phyloP scores from a whole-genome alignment of 92 coral and sea anemone species.

The Plumapathes pennacea region DNA sequence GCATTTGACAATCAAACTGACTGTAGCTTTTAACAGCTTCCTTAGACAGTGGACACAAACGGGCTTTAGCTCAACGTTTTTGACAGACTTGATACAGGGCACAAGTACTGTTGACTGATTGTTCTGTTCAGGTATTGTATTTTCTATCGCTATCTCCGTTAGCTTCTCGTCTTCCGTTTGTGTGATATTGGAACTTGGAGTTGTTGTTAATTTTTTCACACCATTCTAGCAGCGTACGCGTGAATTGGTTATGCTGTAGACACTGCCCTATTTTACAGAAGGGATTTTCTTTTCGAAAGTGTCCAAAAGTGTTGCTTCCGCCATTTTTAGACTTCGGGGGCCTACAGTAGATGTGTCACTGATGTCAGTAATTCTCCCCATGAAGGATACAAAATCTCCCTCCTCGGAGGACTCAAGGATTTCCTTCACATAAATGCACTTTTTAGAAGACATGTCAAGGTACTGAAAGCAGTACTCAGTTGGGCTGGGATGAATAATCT shows the following conservation, averaged over 20 bases:
- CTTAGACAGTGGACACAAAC: slow-evolving; percentile 3
- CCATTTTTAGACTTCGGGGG: slow-evolving; percentile 11
- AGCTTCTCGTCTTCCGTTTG: slow-evolving; percentile 6
- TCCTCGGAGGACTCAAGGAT: slow-evolving; percentile 12
- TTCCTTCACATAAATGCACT: slow-evolving; percentile 6
- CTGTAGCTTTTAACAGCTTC: slow-evolving; percentile 1
- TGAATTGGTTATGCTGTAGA: slow-evolving; percentile 17
- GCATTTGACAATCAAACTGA: slow-evolving; percentile 1
- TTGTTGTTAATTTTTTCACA: slow-evolving; percentile 11
- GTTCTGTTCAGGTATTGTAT: not conserved
- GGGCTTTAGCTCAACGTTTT: not conserved
- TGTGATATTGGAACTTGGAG: slow-evolving; percentile 1
- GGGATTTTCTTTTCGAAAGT: slow-evolving; percentile 21
- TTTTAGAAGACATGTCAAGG: slow-evolving; percentile 1
- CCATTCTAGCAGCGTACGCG: slow-evolving; percentile 28
- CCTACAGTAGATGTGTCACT: slow-evolving; percentile 12
- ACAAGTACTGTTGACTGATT: not conserved
- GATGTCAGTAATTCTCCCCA: not conserved
- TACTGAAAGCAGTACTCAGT: slow-evolving; percentile 20
- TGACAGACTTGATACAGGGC: not conserved
- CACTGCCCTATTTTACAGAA: slow-evolving; percentile 2
- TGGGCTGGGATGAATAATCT: slow-evolving; percentile 16
- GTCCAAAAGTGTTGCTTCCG: slow-evolving; percentile 15
- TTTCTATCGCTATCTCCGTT: not conserved
- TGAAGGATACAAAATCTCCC: slow-evolving; percentile 11